Percentiles rank a stretch among this genome's conserved stretches.
Evolutionary conservation across 2,113 vertebrate genomes (phyloP).

Genomic region (Rhegmatorhina hoffmannsi): DNA sequence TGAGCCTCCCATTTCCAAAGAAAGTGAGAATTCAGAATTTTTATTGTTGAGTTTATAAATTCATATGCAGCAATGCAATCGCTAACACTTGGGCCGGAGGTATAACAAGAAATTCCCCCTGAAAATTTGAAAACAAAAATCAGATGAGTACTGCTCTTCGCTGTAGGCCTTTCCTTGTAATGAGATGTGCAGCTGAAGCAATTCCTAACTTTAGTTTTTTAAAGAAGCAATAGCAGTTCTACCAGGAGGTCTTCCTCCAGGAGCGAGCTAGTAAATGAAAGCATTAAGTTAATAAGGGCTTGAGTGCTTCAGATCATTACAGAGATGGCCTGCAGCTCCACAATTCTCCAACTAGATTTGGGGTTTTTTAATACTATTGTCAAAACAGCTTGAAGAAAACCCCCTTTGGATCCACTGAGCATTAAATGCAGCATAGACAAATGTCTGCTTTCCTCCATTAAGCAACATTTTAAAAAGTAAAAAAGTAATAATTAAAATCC

Average conservation of each 20-base stretch:
- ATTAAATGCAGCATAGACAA: slow-evolving; percentile 27
- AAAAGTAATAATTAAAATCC: slow-evolving; percentile 33
- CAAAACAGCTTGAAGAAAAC: slow-evolving; percentile 27
- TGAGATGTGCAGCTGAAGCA: slow-evolving; percentile 29
- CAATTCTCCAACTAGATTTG: background rate
- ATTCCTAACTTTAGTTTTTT: slow-evolving; percentile 47
- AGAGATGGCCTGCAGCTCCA: slow-evolving; percentile 48
- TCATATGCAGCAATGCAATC: background rate
- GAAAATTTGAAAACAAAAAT: background rate
- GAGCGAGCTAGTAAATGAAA: slow-evolving; percentile 57
- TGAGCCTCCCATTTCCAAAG: background rate
- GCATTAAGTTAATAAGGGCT: slow-evolving; percentile 65
- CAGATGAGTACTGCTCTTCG: background rate
- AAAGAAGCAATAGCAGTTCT: slow-evolving; percentile 34
- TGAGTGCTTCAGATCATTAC: slow-evolving; percentile 58
- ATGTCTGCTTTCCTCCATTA: background rate
- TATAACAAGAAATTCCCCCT: background rate
- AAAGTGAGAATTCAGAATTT: background rate
- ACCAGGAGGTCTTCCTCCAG: slow-evolving; percentile 60
- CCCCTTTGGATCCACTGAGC: background rate
- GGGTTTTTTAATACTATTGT: slow-evolving; percentile 9
- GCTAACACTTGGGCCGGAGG: background rate
- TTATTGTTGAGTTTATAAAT: background rate
- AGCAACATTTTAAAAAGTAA: background rate
- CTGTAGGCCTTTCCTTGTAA: slow-evolving; percentile 25